Evolutionary conservation across 2,113 vertebrate genomes (phyloP).

Genomic region (Solenodon paradoxus): DNA sequence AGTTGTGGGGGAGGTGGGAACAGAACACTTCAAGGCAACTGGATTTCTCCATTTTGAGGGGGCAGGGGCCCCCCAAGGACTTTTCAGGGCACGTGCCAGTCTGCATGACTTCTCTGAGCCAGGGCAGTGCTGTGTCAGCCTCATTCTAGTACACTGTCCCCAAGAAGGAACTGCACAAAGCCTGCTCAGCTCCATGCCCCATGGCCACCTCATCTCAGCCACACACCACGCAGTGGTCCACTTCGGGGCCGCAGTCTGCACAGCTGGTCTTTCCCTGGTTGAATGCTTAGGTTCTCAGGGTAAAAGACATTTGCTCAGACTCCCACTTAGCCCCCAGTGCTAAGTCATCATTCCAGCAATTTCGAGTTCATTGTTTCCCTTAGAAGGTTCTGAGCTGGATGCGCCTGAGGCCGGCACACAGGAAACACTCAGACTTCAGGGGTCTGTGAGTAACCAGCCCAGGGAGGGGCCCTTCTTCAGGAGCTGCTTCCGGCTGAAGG

Average conservation of each 20-base stretch:
- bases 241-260: neutral
- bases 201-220: neutral
- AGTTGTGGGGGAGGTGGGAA: constrained; percentile 66
- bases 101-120: constrained; percentile 75
- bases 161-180: neutral
- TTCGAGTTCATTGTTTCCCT: neutral
- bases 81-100: constrained; percentile 74
- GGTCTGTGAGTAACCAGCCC: neutral
- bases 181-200: neutral
- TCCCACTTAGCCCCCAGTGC: neutral
- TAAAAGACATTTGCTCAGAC: neutral
- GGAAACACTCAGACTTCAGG: neutral
- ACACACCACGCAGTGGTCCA: neutral
- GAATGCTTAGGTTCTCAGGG: neutral
- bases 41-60: constrained; percentile 73
- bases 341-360: neutral
- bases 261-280: neutral
- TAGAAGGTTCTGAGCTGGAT: neutral
- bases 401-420: neutral
- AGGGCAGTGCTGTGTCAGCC: constrained; percentile 40
- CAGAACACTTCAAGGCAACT: constrained; percentile 67
- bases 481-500: neutral
- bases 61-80: constrained; percentile 69
- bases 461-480: too few species aligned
- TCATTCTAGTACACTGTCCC: constrained; percentile 52